Evolutionary conservation across 64 coral and sea anemone genomes (phyloP).

Genomic region (Orbicella faveolata): DNA sequence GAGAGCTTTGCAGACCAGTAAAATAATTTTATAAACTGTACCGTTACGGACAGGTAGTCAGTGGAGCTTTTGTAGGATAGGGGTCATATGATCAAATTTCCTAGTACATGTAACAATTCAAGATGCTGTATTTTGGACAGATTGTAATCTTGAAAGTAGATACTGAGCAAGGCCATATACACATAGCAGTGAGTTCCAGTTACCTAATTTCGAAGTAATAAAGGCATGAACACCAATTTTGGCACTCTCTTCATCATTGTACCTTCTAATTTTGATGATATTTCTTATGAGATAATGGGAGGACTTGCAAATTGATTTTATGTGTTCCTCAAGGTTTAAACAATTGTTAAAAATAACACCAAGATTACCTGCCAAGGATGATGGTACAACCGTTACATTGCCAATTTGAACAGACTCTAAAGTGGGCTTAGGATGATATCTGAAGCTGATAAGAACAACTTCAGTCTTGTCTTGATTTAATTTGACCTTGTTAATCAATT

Average conservation of each 20-base stretch:
- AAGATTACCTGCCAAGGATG: constrained; percentile 7
- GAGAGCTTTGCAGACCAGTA: too few species aligned
- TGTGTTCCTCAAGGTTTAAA: constrained; percentile 4
- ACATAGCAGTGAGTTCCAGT: background rate
- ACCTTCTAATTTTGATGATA: constrained; percentile 25
- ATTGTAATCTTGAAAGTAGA: constrained; percentile 18
- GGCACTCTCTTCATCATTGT: constrained; percentile 1
- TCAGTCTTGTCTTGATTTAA: too few species aligned
- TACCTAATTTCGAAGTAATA: background rate
- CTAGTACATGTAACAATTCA: background rate
- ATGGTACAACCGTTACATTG: background rate
- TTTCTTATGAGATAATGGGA: constrained; percentile 10
- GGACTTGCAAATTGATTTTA: constrained; percentile 17
- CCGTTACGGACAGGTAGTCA: too few species aligned
- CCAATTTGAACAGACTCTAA: constrained; percentile 14
- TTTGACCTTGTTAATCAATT: too few species aligned
- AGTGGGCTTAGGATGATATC: constrained; percentile 1
- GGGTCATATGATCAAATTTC: too few species aligned
- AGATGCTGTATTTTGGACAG: constrained; percentile 10
- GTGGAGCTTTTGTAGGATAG: too few species aligned
- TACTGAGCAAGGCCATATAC: background rate
- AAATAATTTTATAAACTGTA: too few species aligned
- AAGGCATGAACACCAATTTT: constrained; percentile 24
- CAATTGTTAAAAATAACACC: background rate
- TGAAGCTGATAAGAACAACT: background rate